A percentile compares a stretch with the other conserved stretches of the same genome.
Evolutionary conservation across 1,140 invertebrate species (phyloP).

Genomic region (Antheraea mylitta): DNA sequence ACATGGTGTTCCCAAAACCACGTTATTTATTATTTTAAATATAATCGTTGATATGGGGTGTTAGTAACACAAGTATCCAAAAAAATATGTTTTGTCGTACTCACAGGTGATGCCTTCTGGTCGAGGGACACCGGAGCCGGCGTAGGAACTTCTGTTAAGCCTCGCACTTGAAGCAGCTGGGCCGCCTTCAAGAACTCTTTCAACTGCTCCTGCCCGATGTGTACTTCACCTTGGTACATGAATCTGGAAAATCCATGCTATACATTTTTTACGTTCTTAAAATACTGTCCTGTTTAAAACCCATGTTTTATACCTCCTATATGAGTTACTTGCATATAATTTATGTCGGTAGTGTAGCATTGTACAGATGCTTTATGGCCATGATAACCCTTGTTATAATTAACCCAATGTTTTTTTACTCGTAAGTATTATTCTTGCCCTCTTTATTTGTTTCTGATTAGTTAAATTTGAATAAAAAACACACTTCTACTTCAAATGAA

Average conservation of each 20-base stretch:
- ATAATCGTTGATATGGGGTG: too few species aligned
- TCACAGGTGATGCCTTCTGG: constrained; percentile 72
- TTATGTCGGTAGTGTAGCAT: too few species aligned
- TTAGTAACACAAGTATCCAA: too few species aligned
- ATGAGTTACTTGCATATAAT: too few species aligned
- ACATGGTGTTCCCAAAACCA: not conserved
- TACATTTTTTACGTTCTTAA: not conserved
- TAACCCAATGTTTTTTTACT: not conserved
- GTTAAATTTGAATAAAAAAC: too few species aligned
- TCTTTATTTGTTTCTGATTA: not conserved
- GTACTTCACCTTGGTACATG: constrained; percentile 97
- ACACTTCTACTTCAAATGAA: too few species aligned
- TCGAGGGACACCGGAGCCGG: constrained; percentile 76
- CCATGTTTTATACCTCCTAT: too few species aligned
- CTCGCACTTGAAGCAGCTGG: constrained; percentile 93
- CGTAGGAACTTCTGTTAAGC: constrained; percentile 90
- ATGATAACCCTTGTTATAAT: too few species aligned
- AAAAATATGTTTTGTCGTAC: constrained; percentile 4
- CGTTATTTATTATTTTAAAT: too few species aligned
- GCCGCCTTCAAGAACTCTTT: constrained; percentile 93
- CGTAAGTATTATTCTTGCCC: not conserved
- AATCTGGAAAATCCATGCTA: constrained; percentile 79
- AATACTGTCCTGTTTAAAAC: too few species aligned
- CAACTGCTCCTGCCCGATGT: constrained; percentile 94
- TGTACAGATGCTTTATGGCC: not conserved